A percentile compares a stretch with the other conserved stretches of the same genome.
phyloP scores from a whole-genome alignment of 2,113 vertebrate genomes.

The Electrona antarctica region DNA sequence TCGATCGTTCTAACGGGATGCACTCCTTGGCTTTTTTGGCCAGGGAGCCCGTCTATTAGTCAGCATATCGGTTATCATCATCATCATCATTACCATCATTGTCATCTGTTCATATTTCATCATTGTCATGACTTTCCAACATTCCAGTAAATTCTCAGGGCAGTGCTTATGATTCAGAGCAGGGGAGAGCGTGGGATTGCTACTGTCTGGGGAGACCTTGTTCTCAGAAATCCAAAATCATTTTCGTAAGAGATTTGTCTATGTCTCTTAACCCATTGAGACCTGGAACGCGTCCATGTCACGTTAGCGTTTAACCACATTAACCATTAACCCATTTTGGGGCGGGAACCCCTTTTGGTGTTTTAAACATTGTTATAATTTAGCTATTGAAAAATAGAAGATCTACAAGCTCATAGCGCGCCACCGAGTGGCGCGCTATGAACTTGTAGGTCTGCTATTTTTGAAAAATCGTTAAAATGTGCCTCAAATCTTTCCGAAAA shows the following conservation, averaged over 20 bases:
- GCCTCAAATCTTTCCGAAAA: too few species aligned
- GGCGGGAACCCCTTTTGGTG: too few species aligned
- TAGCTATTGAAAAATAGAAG: too few species aligned
- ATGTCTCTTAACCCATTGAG: slow-evolving; percentile 21
- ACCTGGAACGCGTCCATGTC: too few species aligned
- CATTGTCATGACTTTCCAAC: slow-evolving; percentile 43
- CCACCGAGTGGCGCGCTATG: too few species aligned
- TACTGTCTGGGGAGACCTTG: slow-evolving; percentile 55
- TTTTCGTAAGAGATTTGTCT: slow-evolving; percentile 34
- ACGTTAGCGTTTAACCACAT: too few species aligned
- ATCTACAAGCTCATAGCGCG: too few species aligned
- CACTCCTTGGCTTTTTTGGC: slow-evolving; percentile 31
- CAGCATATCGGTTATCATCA: slow-evolving; percentile 29
- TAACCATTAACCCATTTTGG: too few species aligned
- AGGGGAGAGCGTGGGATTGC: slow-evolving; percentile 63
- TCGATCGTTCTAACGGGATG: slow-evolving; percentile 41
- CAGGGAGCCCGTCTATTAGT: slow-evolving; percentile 48
- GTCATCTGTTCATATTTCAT: slow-evolving; percentile 53
- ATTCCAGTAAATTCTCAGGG: slow-evolving; percentile 66
- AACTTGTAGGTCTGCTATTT: too few species aligned
- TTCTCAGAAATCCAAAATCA: slow-evolving; percentile 52
- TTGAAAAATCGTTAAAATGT: too few species aligned
- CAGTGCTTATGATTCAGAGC: slow-evolving; percentile 49
- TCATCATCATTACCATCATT: not conserved
- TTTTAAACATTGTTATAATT: too few species aligned